Evolutionary conservation across 2,888 invertebrate genomes (phyloP), one percentile per base, ranked within the genome.

Genomic region (Cryptus armator): DNA sequence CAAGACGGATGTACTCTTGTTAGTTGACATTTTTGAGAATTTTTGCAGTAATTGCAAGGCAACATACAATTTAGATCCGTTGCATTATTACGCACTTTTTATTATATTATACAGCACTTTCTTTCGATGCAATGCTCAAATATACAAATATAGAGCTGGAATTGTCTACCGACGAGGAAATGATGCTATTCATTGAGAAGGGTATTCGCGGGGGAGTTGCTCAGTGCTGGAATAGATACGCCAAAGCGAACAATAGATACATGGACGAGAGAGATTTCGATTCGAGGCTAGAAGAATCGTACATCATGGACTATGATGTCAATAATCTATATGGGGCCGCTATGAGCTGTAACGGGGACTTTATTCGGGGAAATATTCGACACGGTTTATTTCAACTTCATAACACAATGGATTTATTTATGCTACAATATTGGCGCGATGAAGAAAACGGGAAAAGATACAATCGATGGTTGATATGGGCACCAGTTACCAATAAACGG

Each of bases 291-390:
- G 77, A 70, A 1, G 56, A 71, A 5, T 90, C 87, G 5, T 93
- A 89, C 82, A 62, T 94, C 37, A 86, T 89, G 48, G 92, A 91
- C 78, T 86, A 91, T 4, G 92, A 93, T 87, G 90, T 89, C 0
- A 93, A 93, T 81, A 93, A 92, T 85, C 81, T 92, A 10, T 93
- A 93, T 85, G 92, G 91, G 7, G 90, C 88, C 87, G 92, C 92
- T 1, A 91, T 93, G 91, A 86, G 83, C 3, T n/a, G n/a, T n/a
- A n/a, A n/a, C n/a, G n/a, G n/a, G n/a, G n/a, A n/a, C n/a, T n/a
- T n/a, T n/a, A n/a, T n/a, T n/a, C n/a, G n/a, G n/a, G n/a, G n/a
- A n/a, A n/a, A n/a, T n/a, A n/a, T n/a, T n/a, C n/a, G n/a, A n/a
- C n/a, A n/a, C n/a, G n/a, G n/a, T n/a, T n/a, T n/a, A n/a, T n/a